Percentiles rank a stretch among this genome's conserved stretches.
Evolutionary conservation across 2,888 invertebrate species (phyloP).

Genomic region (Xiphydria camelus): DNA sequence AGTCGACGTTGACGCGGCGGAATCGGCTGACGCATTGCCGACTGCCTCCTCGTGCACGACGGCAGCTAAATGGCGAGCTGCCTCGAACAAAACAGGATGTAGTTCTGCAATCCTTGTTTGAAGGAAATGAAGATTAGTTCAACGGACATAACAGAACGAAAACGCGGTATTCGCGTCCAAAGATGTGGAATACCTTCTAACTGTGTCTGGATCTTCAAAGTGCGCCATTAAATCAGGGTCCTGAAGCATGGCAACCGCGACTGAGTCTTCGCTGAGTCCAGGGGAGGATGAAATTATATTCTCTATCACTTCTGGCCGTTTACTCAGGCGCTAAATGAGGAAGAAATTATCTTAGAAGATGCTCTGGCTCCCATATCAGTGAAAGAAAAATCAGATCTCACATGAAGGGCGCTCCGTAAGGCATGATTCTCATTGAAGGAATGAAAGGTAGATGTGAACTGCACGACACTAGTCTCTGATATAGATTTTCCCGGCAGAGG

Average conservation of each 20-base stretch:
- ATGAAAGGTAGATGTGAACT: conserved; percentile 66
- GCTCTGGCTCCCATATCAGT: conserved; percentile 6
- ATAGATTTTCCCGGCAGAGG: conserved; percentile 59
- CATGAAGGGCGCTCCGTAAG: conserved; percentile 70
- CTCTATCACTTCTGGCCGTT: conserved; percentile 62
- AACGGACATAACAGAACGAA: too few species aligned
- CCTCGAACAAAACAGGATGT: conserved; percentile 73
- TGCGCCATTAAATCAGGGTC: conserved; percentile 77
- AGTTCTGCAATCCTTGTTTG: conserved; percentile 68
- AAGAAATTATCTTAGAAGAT: not conserved
- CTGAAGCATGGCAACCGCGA: conserved; percentile 74
- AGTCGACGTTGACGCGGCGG: conserved; percentile 34
- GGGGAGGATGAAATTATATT: conserved; percentile 74
- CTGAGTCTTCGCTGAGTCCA: conserved; percentile 70
- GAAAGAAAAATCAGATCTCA: conserved; percentile 42
- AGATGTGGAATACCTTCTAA: conserved; percentile 63
- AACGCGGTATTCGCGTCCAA: too few species aligned
- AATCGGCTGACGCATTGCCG: conserved; percentile 35
- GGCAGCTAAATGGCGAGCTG: conserved; percentile 69
- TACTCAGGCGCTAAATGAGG: conserved; percentile 42
- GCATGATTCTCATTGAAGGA: conserved; percentile 65
- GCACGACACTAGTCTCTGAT: conserved; percentile 65
- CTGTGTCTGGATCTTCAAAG: conserved; percentile 69
- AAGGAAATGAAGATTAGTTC: too few species aligned
- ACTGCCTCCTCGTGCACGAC: conserved; percentile 59